phyloP scores from a whole-genome alignment of 2,113 vertebrate species.

The Isurus oxyrinchus region DNA sequence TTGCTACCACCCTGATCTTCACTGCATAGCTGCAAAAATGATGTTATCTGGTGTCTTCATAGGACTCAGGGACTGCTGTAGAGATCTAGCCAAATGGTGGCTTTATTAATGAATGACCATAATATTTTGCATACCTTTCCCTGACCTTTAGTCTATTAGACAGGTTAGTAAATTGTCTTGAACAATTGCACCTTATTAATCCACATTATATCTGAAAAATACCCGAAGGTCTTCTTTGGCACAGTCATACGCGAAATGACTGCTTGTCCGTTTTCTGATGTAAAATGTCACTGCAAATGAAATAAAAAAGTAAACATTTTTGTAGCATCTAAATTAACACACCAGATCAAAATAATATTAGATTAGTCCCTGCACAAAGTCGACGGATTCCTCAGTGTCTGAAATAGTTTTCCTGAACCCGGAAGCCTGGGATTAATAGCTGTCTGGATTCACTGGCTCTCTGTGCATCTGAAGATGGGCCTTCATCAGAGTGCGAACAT shows the following conservation, averaged over 20 bases:
- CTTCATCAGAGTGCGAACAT: slow-evolving; percentile 40
- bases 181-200: background rate
- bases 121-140: background rate
- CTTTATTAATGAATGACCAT: background rate
- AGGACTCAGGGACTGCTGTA: background rate
- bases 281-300: background rate
- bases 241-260: background rate
- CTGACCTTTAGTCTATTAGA: background rate
- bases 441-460: background rate
- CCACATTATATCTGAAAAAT: background rate
- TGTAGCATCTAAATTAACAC: background rate
- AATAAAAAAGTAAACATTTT: background rate
- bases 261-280: background rate
- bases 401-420: background rate
- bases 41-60: background rate
- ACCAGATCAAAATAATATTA: background rate
- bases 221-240: background rate
- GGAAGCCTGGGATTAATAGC: background rate
- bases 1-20: background rate
- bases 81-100: background rate
- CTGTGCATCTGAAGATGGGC: slow-evolving; percentile 16
- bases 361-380: background rate
- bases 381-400: background rate
- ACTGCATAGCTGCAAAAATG: background rate
- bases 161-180: background rate